A percentile compares a stretch with the other conserved stretches of the same genome.
Evolutionary conservation across 2,113 vertebrate species (phyloP).

Genomic region (Gavialis gangeticus): DNA sequence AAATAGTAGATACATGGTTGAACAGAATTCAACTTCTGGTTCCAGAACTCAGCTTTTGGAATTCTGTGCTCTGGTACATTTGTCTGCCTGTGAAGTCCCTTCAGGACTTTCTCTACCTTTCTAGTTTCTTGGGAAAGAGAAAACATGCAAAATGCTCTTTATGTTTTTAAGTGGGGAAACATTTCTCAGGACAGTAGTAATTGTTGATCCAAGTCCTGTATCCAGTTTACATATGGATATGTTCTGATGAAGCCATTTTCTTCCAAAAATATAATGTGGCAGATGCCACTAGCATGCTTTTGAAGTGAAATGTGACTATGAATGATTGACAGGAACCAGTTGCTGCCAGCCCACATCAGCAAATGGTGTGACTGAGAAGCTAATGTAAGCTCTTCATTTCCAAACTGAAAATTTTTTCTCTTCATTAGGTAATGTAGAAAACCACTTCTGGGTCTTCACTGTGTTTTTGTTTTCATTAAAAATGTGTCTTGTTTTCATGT

Average conservation of each 20-base stretch:
- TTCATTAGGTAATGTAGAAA: neutral
- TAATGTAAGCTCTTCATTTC: neutral
- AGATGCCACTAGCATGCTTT: neutral
- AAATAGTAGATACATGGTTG: no score
- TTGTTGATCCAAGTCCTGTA: neutral
- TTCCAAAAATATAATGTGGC: neutral
- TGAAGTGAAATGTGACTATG: neutral
- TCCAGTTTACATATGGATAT: neutral
- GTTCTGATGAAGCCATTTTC: neutral
- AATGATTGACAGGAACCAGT: conserved; percentile 10
- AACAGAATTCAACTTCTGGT: no score
- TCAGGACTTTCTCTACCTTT: no score
- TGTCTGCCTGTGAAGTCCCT: no score
- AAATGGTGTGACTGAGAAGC: neutral
- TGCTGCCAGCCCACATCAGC: neutral
- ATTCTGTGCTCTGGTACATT: no score
- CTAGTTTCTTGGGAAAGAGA: no score
- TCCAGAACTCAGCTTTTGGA: no score
- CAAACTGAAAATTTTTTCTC: neutral
- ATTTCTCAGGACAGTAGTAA: neutral
- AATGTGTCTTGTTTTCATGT: neutral
- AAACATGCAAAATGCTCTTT: neutral
- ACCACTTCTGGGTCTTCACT: neutral
- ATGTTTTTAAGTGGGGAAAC: neutral
- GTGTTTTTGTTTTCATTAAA: neutral